A percentile compares a stretch with the other conserved stretches of the same genome.
phyloP scores from a whole-genome alignment of 2,888 invertebrate species.

The Drosophila kuntzei region DNA sequence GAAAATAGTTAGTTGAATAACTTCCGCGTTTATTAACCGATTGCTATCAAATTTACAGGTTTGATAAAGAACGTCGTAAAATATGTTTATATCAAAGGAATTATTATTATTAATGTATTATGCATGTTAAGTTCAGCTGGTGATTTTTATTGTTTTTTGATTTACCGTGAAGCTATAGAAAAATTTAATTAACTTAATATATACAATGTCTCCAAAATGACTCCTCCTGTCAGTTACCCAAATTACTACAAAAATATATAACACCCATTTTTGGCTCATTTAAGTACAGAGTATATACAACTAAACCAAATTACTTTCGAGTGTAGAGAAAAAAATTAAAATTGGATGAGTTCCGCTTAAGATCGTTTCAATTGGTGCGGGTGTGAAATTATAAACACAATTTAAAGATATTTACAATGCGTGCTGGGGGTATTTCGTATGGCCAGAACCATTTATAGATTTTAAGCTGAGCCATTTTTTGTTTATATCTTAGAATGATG shows the following conservation, averaged over 20 bases:
- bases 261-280: not conserved
- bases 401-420: conserved; percentile 19
- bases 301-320: conserved; percentile 47
- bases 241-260: not conserved
- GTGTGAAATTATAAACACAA: conserved; percentile 50
- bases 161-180: not conserved
- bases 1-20: not conserved
- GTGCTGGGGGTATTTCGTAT: conserved; percentile 23
- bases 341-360: conserved; percentile 14
- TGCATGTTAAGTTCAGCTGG: not conserved
- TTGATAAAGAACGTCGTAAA: conserved; percentile 7
- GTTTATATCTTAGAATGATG: conserved; percentile 48
- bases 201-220: no score
- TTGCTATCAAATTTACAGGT: conserved; percentile 8
- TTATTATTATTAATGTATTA: not conserved
- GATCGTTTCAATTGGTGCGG: conserved; percentile 50
- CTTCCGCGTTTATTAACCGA: conserved; percentile 16
- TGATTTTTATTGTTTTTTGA: not conserved
- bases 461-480: conserved; percentile 7
- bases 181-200: no score
- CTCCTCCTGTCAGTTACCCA: not conserved
- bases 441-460: conserved; percentile 25
- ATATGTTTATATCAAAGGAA: not conserved
- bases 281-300: conserved; percentile 8
- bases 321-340: conserved; percentile 21